These are phyloP conservation scores for Coregonus clupeaformis DNA, from an alignment of 2,113 vertebrate genomes.

Conservation along the genomic window DNA sequence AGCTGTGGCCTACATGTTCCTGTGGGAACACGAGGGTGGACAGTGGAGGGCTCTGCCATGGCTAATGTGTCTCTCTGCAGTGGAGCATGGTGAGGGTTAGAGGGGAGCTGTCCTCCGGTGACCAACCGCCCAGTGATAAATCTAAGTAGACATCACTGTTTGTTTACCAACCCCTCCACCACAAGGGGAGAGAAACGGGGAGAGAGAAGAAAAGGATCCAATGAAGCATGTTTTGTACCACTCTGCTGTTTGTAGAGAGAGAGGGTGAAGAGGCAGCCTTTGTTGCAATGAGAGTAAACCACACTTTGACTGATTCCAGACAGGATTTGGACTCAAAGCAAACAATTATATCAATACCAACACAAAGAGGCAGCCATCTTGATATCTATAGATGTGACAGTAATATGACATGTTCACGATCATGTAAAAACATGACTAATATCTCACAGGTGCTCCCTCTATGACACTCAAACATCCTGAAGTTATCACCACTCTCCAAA, in stretches of 20 bases:
- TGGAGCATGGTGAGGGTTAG: constrained; percentile 13
- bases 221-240: not conserved
- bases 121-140: constrained; percentile 20
- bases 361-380: not conserved
- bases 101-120: not conserved
- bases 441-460: constrained; percentile 45
- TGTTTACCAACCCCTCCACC: constrained; percentile 35
- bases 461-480: constrained; percentile 25
- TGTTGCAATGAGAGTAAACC: not conserved
- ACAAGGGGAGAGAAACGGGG: too few relatives aligned
- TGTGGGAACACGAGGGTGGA: not conserved
- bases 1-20: not conserved
- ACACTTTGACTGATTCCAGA: too few relatives aligned
- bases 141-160: constrained; percentile 28
- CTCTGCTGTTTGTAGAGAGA: not conserved
- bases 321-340: too few relatives aligned
- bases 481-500: constrained; percentile 26
- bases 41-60: constrained; percentile 4
- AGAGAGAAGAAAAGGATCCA: not conserved
- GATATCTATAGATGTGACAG: not conserved
- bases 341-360: too few relatives aligned
- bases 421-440: constrained; percentile 34
- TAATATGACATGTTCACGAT: too few relatives aligned
- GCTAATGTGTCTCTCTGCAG: constrained; percentile 26
- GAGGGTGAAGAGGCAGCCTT: not conserved